Base-by-base conservation (phyloP, 2,888 invertebrate genomes). In the Drymonia ruficornis region DNA sequence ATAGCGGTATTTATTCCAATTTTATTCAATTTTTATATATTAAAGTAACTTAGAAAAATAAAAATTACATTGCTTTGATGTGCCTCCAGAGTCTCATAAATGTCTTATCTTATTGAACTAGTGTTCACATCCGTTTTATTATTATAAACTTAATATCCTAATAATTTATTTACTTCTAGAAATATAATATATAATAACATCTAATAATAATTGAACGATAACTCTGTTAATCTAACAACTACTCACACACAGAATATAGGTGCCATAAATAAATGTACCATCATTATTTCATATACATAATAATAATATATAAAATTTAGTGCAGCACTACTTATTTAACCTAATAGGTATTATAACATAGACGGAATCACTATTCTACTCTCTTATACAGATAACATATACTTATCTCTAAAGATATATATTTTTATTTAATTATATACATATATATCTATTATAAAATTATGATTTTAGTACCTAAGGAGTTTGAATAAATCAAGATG, bases 21-120 rank as follows among this genome's bases (percentile, higher is more conserved):
- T 72, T 66, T 59, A 53, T 53, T 56, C 3, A 19, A 13, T 1
- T 29, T 46, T 50, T 19, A 46, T 23, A 18, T 16, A n/a, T 3
- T 2, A 12, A 46, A 45, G 28, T 12, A 31, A 31, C 46, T 12
- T 31, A 31, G 49, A 49, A 28, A 48, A 50, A 55, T 46, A 45
- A 46, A 51, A 65, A 53, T 53, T 52, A 53, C 44, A 64, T 65
- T 78, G 79, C 84, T 80, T 81, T 78, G 84, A 83, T 83, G 87
- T 73, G 88, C 89, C 91, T 89, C 91, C 86, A 72, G 55, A 80
- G 74, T 79, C 83, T 80, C 76, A 76, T 59, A 67, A 53, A 74
- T 67, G 74, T 83, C 63, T 74, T 84, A 85, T 84, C 88, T 56
- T 52, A 19, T 36, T 49, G 13, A 61, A 70, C 65, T 67, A 65